A percentile compares a stretch with the other conserved stretches of the same genome.
Conservation (phyloP, 2,113 vertebrate genomes). For the Pseudonaja textilis region DNA sequence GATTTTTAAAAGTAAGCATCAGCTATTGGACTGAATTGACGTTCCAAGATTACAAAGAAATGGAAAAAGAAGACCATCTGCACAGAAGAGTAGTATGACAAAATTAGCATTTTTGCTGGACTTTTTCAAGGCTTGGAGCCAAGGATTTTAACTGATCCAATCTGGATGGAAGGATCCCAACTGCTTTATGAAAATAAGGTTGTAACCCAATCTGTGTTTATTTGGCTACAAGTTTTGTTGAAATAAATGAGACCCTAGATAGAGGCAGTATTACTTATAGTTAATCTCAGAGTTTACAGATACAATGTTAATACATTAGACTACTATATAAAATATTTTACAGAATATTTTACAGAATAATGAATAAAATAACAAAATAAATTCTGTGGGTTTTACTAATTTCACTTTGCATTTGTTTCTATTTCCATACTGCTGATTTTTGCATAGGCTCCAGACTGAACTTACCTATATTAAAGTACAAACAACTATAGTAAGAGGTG, state of each 20-base stretch:
- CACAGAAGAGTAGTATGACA: neutral
- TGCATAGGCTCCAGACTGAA: neutral
- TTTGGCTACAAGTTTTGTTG: neutral
- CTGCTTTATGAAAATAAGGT: neutral
- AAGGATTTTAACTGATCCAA: neutral
- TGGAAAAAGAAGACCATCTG: neutral
- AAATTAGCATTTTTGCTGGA: neutral
- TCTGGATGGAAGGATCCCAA: neutral
- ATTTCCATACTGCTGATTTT: neutral
- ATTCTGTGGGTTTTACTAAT: neutral
- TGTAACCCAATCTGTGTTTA: neutral
- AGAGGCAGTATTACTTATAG: neutral
- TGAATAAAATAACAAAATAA: neutral
- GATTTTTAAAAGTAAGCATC: conserved; percentile 7
- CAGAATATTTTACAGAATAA: neutral
- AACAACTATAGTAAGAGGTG: neutral
- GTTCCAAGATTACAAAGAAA: neutral
- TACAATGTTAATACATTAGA: neutral
- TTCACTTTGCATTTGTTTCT: neutral
- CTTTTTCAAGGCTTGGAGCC: neutral
- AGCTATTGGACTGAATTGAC: conserved; percentile 2
- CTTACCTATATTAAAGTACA: neutral
- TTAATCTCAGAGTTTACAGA: neutral
- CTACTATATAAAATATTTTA: neutral
- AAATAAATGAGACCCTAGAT: neutral